phyloP scores from a whole-genome alignment of 2,888 invertebrate genomes.

The Salticus scenicus region DNA sequence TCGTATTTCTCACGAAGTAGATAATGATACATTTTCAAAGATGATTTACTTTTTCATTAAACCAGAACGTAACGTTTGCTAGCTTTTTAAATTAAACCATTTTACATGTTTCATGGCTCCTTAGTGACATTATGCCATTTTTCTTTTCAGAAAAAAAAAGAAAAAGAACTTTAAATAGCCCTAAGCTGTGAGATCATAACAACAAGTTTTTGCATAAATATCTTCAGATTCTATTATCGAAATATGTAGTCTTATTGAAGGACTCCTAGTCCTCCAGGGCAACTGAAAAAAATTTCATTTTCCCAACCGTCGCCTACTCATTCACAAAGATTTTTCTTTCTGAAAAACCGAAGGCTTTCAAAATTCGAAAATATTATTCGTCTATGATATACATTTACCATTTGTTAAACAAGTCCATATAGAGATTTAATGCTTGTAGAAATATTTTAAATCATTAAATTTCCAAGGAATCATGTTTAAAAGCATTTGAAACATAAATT shows the following conservation, averaged over 20 bases:
- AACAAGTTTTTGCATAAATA: constrained; percentile 16
- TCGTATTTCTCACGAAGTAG: no score
- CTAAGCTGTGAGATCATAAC: not conserved
- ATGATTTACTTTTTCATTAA: no score
- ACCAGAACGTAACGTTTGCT: not conserved
- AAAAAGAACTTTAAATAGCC: not conserved
- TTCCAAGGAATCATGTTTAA: not conserved
- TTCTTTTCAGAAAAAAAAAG: no score
- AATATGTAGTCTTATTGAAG: not conserved
- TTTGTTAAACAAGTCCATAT: not conserved
- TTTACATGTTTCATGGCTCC: not conserved
- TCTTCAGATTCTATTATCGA: not conserved
- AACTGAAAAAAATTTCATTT: not conserved
- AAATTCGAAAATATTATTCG: not conserved
- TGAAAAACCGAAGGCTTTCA: not conserved
- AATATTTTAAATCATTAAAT: constrained; percentile 14
- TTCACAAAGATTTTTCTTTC: not conserved
- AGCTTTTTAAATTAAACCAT: not conserved
- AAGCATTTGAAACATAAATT: not conserved
- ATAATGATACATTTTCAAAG: no score
- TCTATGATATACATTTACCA: not conserved
- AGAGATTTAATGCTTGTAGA: not conserved
- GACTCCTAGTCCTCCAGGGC: not conserved
- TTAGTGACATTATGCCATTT: not conserved
- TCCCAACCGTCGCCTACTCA: not conserved